phyloP scores from a whole-genome alignment of 2,113 vertebrate genomes.

The Rhombomys opimus region DNA sequence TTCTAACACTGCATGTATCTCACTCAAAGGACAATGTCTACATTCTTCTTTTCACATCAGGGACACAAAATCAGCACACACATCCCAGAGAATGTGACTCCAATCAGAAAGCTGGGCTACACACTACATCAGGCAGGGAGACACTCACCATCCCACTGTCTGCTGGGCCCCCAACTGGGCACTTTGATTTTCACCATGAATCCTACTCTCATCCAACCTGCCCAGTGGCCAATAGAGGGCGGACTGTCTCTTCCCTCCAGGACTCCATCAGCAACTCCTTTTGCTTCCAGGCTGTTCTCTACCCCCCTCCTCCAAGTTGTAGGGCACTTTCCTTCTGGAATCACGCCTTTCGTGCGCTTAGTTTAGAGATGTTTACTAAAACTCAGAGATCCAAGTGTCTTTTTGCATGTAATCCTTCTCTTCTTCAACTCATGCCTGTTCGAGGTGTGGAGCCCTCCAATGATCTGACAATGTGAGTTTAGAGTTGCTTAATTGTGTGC shows the following conservation, averaged over 20 bases:
- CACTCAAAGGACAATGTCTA: background rate
- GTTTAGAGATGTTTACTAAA: slow-evolving; percentile 21
- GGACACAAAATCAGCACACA: background rate
- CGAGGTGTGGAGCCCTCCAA: background rate
- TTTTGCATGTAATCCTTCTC: slow-evolving; percentile 25
- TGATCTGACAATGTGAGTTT: slow-evolving; percentile 18
- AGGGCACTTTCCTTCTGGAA: background rate
- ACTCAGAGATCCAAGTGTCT: background rate
- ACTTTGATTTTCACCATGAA: slow-evolving; percentile 33
- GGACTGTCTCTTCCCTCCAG: slow-evolving; percentile 63
- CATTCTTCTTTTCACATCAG: background rate
- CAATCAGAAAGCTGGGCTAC: background rate
- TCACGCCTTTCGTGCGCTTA: background rate
- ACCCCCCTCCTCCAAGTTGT: background rate
- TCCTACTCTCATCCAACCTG: slow-evolving; percentile 42
- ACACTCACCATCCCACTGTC: background rate
- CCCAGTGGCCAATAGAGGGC: slow-evolving; percentile 76
- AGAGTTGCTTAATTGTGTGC: background rate
- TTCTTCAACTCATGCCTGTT: background rate
- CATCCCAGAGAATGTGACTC: background rate
- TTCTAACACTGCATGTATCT: background rate
- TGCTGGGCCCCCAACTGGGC: background rate
- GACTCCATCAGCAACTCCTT: background rate
- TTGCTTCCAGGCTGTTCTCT: background rate
- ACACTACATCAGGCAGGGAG: background rate